Conservation (phyloP, 35 echinoderm and acorn worm genomes). For the Heliocidaris tuberculata region DNA sequence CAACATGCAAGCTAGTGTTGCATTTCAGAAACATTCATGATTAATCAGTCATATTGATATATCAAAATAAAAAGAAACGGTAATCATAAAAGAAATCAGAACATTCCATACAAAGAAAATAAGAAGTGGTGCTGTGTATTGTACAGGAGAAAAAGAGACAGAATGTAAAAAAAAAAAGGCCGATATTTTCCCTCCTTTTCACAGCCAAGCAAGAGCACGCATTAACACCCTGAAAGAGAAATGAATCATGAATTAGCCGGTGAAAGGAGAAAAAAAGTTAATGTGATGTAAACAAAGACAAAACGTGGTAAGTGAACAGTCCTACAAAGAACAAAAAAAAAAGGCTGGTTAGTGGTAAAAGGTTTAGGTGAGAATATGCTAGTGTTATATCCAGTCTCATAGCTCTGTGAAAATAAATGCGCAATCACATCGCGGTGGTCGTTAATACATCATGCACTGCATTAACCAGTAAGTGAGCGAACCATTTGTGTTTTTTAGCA, state of each 20-base stretch:
- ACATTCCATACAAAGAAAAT: neutral
- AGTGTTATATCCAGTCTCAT: neutral
- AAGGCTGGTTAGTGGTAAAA: neutral
- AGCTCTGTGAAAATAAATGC: constrained; percentile 17
- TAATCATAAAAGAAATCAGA: neutral
- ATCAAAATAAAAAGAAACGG: neutral
- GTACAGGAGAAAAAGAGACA: neutral
- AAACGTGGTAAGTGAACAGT: neutral
- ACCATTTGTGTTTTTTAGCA: neutral
- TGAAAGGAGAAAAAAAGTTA: neutral
- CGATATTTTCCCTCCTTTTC: neutral
- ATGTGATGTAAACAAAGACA: neutral
- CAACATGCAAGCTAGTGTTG: neutral
- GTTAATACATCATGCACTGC: constrained; percentile 6
- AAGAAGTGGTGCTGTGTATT: neutral
- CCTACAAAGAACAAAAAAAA: neutral
- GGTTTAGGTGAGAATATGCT: neutral
- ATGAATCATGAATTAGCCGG: constrained; percentile 25
- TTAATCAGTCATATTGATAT: neutral
- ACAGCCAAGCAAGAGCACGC: neutral
- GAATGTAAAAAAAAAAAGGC: neutral
- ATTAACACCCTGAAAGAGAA: constrained; percentile 31
- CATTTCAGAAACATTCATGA: neutral
- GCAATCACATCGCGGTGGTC: neutral
- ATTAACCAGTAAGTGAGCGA: neutral